Conservation (phyloP, 2,888 invertebrate genomes). For the Polylopha cassiicola region DNA sequence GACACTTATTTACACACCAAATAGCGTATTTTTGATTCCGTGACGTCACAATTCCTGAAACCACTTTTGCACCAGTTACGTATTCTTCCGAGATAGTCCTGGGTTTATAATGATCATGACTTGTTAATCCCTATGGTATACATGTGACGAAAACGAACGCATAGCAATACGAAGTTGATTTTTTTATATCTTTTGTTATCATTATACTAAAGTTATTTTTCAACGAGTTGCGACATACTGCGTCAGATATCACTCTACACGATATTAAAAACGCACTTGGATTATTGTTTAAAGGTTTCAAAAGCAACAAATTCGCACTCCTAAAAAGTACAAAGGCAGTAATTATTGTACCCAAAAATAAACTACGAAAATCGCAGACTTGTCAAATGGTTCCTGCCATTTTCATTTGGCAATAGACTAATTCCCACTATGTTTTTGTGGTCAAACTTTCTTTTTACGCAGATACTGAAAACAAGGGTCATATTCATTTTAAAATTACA, state of each 20-base stretch:
- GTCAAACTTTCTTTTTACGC: too few relatives aligned
- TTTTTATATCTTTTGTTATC: slow-evolving; percentile 77
- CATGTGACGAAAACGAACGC: slow-evolving; percentile 59
- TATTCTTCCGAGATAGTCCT: slow-evolving; percentile 49
- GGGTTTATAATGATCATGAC: slow-evolving; percentile 47
- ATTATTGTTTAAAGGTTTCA: slow-evolving; percentile 27
- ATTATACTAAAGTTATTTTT: slow-evolving; percentile 64
- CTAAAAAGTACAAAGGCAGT: slow-evolving; percentile 45
- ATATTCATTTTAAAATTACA: too few relatives aligned
- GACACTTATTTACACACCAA: slow-evolving; percentile 54
- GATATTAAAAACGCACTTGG: neutral
- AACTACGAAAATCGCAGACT: slow-evolving; percentile 68
- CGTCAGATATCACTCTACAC: slow-evolving; percentile 13
- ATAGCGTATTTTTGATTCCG: slow-evolving; percentile 65
- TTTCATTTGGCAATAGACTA: slow-evolving; percentile 70
- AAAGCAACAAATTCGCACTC: slow-evolving; percentile 37
- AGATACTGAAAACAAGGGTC: too few relatives aligned
- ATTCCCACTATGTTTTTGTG: too few relatives aligned
- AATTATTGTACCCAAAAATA: slow-evolving; percentile 64
- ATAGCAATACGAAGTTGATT: slow-evolving; percentile 56
- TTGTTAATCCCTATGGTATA: slow-evolving; percentile 53
- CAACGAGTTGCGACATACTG: slow-evolving; percentile 53
- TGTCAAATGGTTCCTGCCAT: slow-evolving; percentile 73
- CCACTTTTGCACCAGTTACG: slow-evolving; percentile 63
- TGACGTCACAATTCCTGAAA: slow-evolving; percentile 73